phyloP scores from a whole-genome alignment of 2,888 invertebrate genomes.

The Andrena bucephala region DNA sequence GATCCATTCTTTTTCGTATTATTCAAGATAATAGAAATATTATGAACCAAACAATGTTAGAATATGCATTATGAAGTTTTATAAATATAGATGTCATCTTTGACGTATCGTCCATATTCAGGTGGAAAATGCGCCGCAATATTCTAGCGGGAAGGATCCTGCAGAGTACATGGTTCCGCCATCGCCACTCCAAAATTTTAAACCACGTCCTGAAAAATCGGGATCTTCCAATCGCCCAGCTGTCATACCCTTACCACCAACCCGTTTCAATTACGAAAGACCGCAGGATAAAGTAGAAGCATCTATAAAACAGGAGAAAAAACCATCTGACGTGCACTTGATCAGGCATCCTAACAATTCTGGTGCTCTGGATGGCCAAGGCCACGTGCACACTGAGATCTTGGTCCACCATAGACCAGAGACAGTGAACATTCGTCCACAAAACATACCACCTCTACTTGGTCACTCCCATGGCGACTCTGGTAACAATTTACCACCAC shows the following conservation, averaged over 20 bases:
- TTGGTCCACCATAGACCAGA: conserved; percentile 81
- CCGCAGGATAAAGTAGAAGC: conserved; percentile 71
- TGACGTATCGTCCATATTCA: conserved; percentile 41
- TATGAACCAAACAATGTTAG: too few species aligned
- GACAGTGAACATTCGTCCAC: conserved; percentile 74
- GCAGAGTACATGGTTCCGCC: conserved; percentile 80
- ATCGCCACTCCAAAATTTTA: conserved; percentile 75
- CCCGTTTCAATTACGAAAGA: conserved; percentile 67
- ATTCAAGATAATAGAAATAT: too few species aligned
- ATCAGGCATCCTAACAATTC: conserved; percentile 76
- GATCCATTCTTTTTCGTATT: neutral
- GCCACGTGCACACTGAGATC: conserved; percentile 81
- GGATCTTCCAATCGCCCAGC: conserved; percentile 71
- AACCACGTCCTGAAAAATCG: conserved; percentile 70
- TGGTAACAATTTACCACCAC: conserved; percentile 64
- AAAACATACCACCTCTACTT: conserved; percentile 60
- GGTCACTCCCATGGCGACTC: conserved; percentile 55
- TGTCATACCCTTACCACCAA: conserved; percentile 72
- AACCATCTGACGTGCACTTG: conserved; percentile 75
- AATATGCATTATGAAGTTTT: too few species aligned
- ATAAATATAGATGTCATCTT: too few species aligned
- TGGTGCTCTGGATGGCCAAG: conserved; percentile 76
- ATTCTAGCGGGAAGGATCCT: conserved; percentile 70
- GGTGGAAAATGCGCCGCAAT: conserved; percentile 76
- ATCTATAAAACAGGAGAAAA: conserved; percentile 66